These are phyloP conservation scores for Crioceris asparagi DNA, from an alignment of 2,888 invertebrate species.

Conservation along the genomic window DNA sequence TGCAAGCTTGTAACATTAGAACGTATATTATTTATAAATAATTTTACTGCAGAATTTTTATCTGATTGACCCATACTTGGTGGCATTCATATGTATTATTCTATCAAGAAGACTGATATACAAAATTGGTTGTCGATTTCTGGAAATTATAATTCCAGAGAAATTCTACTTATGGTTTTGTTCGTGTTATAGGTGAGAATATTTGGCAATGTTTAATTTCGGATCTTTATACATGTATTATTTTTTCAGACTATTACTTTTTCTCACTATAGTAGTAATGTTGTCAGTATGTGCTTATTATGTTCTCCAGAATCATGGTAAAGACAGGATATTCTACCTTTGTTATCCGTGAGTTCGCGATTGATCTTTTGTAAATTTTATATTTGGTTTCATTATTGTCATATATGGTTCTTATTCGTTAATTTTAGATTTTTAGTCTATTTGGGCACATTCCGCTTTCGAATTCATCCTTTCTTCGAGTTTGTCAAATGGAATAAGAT, in stretches of 20 bases:
- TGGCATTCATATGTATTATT: slow-evolving; percentile 73
- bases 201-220: no score
- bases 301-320: no score
- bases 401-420: no score
- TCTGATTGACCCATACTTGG: slow-evolving; percentile 80
- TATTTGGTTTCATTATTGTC: no score
- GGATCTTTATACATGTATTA: no score
- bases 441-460: slow-evolving; percentile 70
- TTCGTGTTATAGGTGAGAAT: slow-evolving; percentile 1
- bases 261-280: no score
- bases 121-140: slow-evolving; percentile 27
- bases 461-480: slow-evolving; percentile 68
- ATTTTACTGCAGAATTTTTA: slow-evolving; percentile 87
- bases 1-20: not conserved
- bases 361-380: no score
- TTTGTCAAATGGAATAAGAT: slow-evolving; percentile 36
- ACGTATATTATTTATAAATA: not conserved
- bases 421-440: slow-evolving; percentile 60
- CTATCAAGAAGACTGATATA: slow-evolving; percentile 71
- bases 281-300: no score
- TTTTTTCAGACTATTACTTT: no score
- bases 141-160: slow-evolving; percentile 25
- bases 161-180: slow-evolving; percentile 12
- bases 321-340: no score
- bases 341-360: no score